These are phyloP conservation scores for Agelas oroides DNA, from an alignment of 37 sponge, comb jelly and placozoan species.

Conservation along the genomic window DNA sequence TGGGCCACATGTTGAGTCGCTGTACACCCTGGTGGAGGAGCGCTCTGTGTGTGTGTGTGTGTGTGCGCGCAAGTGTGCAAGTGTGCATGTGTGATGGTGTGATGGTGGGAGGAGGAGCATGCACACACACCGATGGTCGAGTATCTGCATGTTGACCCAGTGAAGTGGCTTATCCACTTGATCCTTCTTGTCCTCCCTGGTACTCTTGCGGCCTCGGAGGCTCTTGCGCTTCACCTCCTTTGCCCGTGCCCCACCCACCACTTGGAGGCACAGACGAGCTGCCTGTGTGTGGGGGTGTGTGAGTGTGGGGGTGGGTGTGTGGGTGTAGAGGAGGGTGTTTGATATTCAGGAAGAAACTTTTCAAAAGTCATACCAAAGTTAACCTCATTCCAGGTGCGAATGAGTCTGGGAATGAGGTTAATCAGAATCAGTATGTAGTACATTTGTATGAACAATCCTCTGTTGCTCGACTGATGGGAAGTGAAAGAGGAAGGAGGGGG, in stretches of 20 bases:
- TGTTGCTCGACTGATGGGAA: too few relatives aligned
- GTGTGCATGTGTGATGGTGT: too few relatives aligned
- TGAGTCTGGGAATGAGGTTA: too few relatives aligned
- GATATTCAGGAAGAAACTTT: too few relatives aligned
- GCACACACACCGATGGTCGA: slow-evolving; percentile 80
- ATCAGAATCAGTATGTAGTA: too few relatives aligned
- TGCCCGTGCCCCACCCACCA: slow-evolving; percentile 45
- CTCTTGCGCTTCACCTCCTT: slow-evolving; percentile 56
- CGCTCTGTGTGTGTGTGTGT: slow-evolving; percentile 34
- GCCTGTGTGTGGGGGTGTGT: slow-evolving; percentile 48
- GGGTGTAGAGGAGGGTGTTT: background rate
- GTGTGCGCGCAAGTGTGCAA: too few relatives aligned
- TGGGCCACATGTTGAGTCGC: slow-evolving; percentile 82
- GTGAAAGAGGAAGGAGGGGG: too few relatives aligned
- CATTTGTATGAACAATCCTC: too few relatives aligned
- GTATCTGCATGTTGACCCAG: slow-evolving; percentile 93
- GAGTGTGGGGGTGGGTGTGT: background rate
- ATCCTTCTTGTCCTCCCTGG: slow-evolving; percentile 36
- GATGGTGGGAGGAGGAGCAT: background rate
- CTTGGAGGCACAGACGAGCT: slow-evolving; percentile 73
- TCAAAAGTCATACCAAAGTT: too few relatives aligned
- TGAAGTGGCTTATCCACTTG: slow-evolving; percentile 55
- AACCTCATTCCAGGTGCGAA: too few relatives aligned
- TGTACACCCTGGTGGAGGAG: slow-evolving; percentile 76
- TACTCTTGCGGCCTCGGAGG: background rate